Base-by-base conservation (phyloP, 2,888 invertebrate species). In the Cenopis cana region DNA sequence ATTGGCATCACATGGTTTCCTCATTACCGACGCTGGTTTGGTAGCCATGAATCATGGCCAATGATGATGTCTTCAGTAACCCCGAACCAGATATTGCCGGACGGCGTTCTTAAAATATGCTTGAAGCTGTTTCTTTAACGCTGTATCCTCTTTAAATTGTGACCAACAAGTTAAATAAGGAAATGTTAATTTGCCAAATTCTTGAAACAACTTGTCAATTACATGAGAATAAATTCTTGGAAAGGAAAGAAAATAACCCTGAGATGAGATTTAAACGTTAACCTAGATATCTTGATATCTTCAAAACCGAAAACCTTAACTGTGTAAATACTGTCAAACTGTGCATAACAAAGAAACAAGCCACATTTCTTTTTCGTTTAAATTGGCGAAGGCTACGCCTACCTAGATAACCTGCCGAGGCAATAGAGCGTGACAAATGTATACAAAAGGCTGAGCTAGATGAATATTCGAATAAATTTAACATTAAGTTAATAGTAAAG, bases 351-450 rank as follows among this genome's bases (percentile, higher is more conserved):
- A 71, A 61, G 60, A 71, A 69, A 71, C 66, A 41, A 41, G 55
- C 55, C 50, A 29, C 60, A 67, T 67, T 71, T 71, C 71, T 61
- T 67, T 50, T 60, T 71, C 60, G 17, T 60, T 71, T 66, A 70
- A 70, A 60, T 66, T 71, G 60, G 36, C 36, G 61, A 67, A 61
- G 59, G 65, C 59, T 61, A 71, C 71, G 38, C 71, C 71, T 61
- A 71, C 71, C n/a, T n/a, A 64, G 65, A 57, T 69, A 64, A 41
- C 29, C 41, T 70, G 29, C 17, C 54, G 57, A 68, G 54, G 65
- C 46, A 70, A 70, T 70, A 60, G 70, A 33, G 59, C 70, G 65
- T 66, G 65, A 65, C 70, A 70, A 70, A 57, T 66, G 56, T 54
- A 60, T 54, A 54, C 59, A 57, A 59, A 65, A 70, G 64, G 65